phyloP scores from a whole-genome alignment of 2,113 vertebrate species.

The Cryptotis parvus region DNA sequence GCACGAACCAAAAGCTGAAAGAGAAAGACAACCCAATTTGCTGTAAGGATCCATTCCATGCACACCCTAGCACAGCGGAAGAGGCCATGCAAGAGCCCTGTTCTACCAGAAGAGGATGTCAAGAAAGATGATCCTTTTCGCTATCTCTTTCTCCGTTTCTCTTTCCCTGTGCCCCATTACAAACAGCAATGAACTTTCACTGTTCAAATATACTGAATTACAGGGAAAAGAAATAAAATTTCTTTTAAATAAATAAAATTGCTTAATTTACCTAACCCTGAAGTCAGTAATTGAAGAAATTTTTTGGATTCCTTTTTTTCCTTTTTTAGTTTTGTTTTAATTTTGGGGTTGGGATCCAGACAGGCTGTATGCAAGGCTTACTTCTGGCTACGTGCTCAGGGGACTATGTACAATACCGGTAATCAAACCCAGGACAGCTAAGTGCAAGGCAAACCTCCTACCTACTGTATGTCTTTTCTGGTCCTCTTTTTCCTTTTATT shows the following conservation, averaged over 20 bases:
- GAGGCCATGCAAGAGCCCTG: background rate
- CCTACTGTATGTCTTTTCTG: too few species aligned
- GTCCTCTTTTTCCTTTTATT: conserved; percentile 19
- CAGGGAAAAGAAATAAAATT: conserved; percentile 30
- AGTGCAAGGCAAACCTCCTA: too few species aligned
- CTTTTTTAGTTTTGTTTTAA: too few species aligned
- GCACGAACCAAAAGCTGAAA: conserved; percentile 96
- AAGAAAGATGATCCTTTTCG: background rate
- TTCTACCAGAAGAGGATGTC: background rate
- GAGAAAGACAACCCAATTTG: conserved; percentile 39
- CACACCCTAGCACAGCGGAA: background rate
- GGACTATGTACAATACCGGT: too few species aligned
- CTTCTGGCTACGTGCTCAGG: too few species aligned
- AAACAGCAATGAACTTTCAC: background rate
- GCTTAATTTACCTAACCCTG: conserved; percentile 37
- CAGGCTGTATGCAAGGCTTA: too few species aligned
- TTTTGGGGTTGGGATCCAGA: too few species aligned
- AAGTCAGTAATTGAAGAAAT: background rate
- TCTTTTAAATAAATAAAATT: conserved; percentile 37
- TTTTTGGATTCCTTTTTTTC: background rate
- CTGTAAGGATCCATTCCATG: background rate
- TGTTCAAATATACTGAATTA: conserved; percentile 4
- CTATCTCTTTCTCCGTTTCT: background rate
- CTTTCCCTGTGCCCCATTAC: background rate
- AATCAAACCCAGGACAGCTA: too few species aligned